phyloP scores from a whole-genome alignment of 2,888 invertebrate species.

The Stramonita haemastoma region DNA sequence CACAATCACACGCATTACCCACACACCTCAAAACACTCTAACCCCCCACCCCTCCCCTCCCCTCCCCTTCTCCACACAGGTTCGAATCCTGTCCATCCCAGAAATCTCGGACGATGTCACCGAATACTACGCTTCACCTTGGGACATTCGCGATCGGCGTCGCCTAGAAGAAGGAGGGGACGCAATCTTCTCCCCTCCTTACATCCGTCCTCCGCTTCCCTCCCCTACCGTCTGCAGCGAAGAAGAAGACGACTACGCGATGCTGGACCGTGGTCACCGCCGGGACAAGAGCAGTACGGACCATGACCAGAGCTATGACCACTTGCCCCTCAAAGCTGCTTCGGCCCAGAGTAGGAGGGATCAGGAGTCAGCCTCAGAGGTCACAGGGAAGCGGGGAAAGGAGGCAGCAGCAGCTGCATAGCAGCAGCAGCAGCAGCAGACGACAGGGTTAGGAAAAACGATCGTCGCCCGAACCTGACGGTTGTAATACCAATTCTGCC shows the following conservation, averaged over 20 bases:
- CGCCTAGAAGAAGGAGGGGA: conserved; percentile 1
- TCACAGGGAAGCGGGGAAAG: too few species aligned
- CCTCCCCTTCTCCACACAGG: neutral
- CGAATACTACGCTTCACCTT: conserved; percentile 35
- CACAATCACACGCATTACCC: neutral
- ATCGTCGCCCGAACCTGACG: conserved; percentile 19
- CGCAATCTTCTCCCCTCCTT: neutral
- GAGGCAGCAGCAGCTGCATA: neutral
- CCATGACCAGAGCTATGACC: conserved; percentile 28
- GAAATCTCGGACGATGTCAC: conserved; percentile 29
- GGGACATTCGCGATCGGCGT: conserved; percentile 33
- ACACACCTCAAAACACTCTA: neutral
- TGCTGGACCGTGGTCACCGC: conserved; percentile 16
- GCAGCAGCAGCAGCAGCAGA: too few species aligned
- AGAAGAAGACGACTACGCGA: conserved; percentile 27
- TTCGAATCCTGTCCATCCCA: conserved; percentile 35
- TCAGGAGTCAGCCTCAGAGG: neutral
- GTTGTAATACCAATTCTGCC: conserved; percentile 30
- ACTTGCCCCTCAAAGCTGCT: neutral
- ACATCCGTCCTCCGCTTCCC: neutral
- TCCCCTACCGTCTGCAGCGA: neutral
- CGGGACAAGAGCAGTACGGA: neutral
- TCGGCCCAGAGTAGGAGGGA: too few species aligned
- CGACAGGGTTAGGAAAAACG: neutral
- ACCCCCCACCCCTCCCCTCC: neutral